Evolutionary conservation across 2,888 invertebrate genomes (phyloP), one percentile per base, ranked within the genome.

Genomic region (Mechanitis messenoides): DNA sequence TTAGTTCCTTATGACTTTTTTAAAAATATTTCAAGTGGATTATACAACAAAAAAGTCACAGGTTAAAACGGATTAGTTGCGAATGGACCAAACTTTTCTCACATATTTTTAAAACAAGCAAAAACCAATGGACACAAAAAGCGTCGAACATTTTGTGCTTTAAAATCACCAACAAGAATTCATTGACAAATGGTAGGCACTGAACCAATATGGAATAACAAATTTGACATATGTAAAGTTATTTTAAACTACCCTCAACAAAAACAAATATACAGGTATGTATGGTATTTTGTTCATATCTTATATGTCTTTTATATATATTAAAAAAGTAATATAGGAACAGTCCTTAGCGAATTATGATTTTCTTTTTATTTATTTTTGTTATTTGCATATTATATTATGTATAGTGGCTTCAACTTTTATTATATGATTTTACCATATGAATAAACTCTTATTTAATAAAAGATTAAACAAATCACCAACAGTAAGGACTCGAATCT

Each of bases 61-160:
- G 9, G 33, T 53, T 33, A 11, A 53, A 53, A 12, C 31, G 12
- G 53, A 12, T 12, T 31, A 31, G 53, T 53, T 53, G 53, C n/a
- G 33, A 11, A 53, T 53, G 20, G n/a, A 53, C 53, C 53, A 33
- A 50, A 50, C 31, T 31, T 50, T 50, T 4, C 47, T 3, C 7
- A 20, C 2, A 50, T 28, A 50, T 31, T 28, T 50, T 50, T 31
- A 50, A 50, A 50, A 50, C 28, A 9, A 31, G 50, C 6, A 28
- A 50, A 50, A 11, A 50, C 47, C 47, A 47, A 20, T 47, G 47
- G 20, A n/a, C n/a, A n/a, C 47, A 47, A 47, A 47, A n/a, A 47
- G 20, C 20, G 47, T 47, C 20, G 47, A 50, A 50, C 9, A 50
- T 31, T 11, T 50, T 50, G 31, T 50, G 31, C 50, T 50, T 28